Evolutionary conservation across 2,888 invertebrate species (phyloP), one percentile per base, ranked within the genome.

Genomic region (Dyspetes luteomarginatus): DNA sequence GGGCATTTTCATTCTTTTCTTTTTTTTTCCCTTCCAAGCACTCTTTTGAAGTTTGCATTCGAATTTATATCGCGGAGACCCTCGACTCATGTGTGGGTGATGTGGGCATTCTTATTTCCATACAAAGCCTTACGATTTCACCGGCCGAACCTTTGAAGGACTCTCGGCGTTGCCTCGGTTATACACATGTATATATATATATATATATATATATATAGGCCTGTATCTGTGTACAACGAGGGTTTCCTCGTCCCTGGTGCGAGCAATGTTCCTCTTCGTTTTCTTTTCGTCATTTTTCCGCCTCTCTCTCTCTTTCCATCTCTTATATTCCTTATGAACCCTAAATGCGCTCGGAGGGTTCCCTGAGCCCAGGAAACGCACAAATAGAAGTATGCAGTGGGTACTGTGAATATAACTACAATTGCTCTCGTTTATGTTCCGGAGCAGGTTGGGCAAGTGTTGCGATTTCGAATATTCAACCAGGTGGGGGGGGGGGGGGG

Each of bases 41-140:
- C 82, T 80, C 88, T 85, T 88, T 88, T 88, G 84, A 88, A 86
- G 85, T 85, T 85, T 82, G 83, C 85, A 85, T 85, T 84, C 84
- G 88, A 88, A 85, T 85, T 86, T 88, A 85, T 83, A 87, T 86
- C 85, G 81, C 76, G 73, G 71, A 78, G 82, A 64, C 62, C 48
- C 55, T 62, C 73, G 79, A 68, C 45, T 78, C 73, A 55, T 74
- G 82, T 78, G 78, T 78, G 83, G 85, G 84, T 84, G 83, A 83
- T 84, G 83, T 81, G 85, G 87, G 86, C 87, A 89, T 89, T 89
- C 89, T 89, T 89, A 89, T 89, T 89, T 89, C 88, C 89, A 89
- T 89, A 89, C 89, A 89, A 89, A 89, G 89, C 89, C 89, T 55
- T 86, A 88, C 89, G 88, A 89, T 89, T 89, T 87, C 85, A 87